Conservation (phyloP, 2,888 invertebrate species). For the Drosophila peninsularis region DNA sequence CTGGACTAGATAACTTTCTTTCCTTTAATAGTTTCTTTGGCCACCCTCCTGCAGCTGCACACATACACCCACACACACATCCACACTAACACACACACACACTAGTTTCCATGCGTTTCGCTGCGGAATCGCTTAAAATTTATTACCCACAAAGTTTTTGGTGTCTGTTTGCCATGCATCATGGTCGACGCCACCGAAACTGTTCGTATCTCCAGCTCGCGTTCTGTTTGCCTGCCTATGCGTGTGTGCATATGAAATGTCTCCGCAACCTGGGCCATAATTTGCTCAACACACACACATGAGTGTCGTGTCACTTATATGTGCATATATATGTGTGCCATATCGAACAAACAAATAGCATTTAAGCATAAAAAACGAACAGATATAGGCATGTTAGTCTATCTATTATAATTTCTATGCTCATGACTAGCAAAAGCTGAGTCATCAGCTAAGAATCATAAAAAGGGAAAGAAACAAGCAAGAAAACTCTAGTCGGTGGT, state of each 20-base stretch:
- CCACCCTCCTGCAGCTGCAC: conserved; percentile 27
- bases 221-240: conserved; percentile 45
- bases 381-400: conserved; percentile 41
- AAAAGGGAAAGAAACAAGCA: not conserved
- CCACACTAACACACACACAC: not conserved
- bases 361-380: conserved; percentile 54
- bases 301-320: conserved; percentile 4
- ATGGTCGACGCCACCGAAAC: conserved; percentile 41
- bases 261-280: conserved; percentile 55
- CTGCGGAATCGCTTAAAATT: conserved; percentile 73
- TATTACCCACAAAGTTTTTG: conserved; percentile 72
- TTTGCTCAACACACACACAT: conserved; percentile 44
- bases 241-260: conserved; percentile 76
- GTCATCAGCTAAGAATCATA: conserved; percentile 1
- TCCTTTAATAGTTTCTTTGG: not conserved
- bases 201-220: conserved; percentile 51
- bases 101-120: conserved; percentile 47
- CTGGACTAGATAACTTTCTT: not conserved
- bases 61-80: conserved; percentile 1
- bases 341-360: conserved; percentile 79
- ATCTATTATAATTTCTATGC: conserved; percentile 48
- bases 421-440: conserved; percentile 23
- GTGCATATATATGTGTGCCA: conserved; percentile 24
- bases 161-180: conserved; percentile 71
- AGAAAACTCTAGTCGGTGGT: too few relatives aligned